A percentile compares a stretch with the other conserved stretches of the same genome.
phyloP scores from a whole-genome alignment of 2,113 vertebrate species.

The Antidorcas marsupialis region DNA sequence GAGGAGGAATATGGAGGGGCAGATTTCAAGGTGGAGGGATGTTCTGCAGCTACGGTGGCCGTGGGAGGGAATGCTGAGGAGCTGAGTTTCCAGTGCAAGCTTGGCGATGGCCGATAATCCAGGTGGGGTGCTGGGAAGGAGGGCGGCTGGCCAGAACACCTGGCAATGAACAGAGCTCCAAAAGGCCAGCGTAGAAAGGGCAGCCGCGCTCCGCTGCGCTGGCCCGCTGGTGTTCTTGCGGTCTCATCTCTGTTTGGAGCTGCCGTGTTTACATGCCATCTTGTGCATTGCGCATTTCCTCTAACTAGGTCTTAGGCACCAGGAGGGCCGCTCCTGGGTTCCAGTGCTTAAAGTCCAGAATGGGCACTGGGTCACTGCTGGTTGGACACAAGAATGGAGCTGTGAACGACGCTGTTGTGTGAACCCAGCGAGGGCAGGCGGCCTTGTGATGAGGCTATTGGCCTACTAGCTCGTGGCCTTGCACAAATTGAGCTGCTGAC shows the following conservation, averaged over 20 bases:
- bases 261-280: accelerated
- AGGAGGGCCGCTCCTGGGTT: neutral
- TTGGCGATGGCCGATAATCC: accelerated
- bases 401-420: accelerated
- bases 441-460: neutral
- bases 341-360: accelerated
- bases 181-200: neutral
- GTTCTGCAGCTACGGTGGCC: neutral
- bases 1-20: neutral
- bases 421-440: neutral
- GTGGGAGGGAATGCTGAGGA: accelerated
- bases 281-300: accelerated
- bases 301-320: accelerated
- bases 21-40: neutral
- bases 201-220: accelerated
- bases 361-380: accelerated
- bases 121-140: neutral
- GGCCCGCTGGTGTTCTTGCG: neutral
- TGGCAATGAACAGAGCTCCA: neutral
- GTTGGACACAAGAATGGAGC: neutral
- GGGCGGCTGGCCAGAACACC: accelerated
- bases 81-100: neutral
- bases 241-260: accelerated
- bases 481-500: neutral
- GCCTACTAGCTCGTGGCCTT: neutral